Base-by-base conservation (phyloP, 2,797 vertebrate species). In the Chaetophractus vellerosus region DNA sequence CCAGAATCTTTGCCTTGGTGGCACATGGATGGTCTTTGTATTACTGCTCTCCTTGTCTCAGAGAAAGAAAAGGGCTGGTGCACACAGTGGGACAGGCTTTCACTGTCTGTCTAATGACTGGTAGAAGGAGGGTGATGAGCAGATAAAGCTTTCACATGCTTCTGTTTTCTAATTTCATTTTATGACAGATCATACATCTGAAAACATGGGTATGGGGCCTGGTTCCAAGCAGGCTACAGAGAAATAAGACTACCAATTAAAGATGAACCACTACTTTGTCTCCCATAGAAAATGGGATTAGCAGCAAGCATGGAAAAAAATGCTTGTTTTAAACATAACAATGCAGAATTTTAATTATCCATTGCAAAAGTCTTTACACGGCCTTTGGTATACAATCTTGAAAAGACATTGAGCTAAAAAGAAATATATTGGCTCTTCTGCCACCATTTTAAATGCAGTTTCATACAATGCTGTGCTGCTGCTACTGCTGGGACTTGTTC, bases 261-360 rank as follows among this genome's bases (percentile, higher is more conserved):
- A 85, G 33, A 69, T 38, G 33, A 82, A 84, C 1, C 19, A 28
- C 12, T 6, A 11, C 21, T 71, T 41, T 64, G 19, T 69, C 72
- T 78, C 50, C 92, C 26, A 36, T 28, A 85, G 31, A 50, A 68
- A 78, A n/a, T 84, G 2, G 63, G 33, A 63, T 69, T 31, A 59
- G 26, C 36, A 88, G 41, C 33, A 23, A 45, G 94, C 90, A 36
- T 68, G 45, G 23, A 90, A 64, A 36, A 36, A 75, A 79, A 24
- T 4, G 12, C 26, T 93, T 82, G 31, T 66, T 82, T 96, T 82
- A 68, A 93, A 88, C 85, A 59, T 2, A 83, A 84, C 19, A 78
- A 59, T 28, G 63, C 6, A 68, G 48, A 81, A 79, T 79, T 84
- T 86, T 61, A 88, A 82, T 59, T 90, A 87, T 72, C 52, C 91